A percentile compares a stretch with the other conserved stretches of the same genome.
These are phyloP conservation scores for Phylloscopus trochiloides DNA, from an alignment of 2,113 vertebrate genomes.

Conservation along the genomic window DNA sequence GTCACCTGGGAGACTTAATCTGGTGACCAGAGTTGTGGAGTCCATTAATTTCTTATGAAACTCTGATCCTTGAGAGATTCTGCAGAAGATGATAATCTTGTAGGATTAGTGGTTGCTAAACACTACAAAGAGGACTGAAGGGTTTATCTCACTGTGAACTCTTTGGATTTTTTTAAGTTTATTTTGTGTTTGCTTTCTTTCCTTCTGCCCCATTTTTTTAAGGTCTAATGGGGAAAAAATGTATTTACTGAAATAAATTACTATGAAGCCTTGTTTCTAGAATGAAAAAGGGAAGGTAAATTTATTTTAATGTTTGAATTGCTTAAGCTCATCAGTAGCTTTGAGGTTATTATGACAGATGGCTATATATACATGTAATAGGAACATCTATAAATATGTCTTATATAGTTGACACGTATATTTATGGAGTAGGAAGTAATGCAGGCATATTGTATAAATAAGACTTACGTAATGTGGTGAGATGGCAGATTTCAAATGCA, in stretches of 20 bases:
- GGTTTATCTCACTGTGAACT: background rate
- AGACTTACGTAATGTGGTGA: background rate
- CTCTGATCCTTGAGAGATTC: background rate
- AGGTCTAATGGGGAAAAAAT: background rate
- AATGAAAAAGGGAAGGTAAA: background rate
- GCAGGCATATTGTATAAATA: background rate
- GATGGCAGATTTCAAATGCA: background rate
- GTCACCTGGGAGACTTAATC: background rate
- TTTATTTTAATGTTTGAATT: background rate
- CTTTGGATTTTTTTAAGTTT: background rate
- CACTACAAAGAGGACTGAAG: background rate
- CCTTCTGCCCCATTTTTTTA: accelerated
- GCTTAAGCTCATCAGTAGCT: background rate
- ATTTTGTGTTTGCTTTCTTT: background rate
- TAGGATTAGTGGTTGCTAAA: slow-evolving; percentile 9
- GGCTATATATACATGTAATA: background rate
- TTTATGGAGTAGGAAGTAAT: background rate
- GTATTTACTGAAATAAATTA: background rate
- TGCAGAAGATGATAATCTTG: background rate
- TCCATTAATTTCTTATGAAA: background rate
- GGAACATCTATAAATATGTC: background rate
- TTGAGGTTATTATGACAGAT: background rate
- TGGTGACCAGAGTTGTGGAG: background rate
- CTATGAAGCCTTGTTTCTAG: background rate
- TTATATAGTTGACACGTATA: background rate